Percentiles rank a stretch among this genome's conserved stretches.
Evolutionary conservation across 1,140 invertebrate species (phyloP).

Genomic region (Lepidostoma basale): DNA sequence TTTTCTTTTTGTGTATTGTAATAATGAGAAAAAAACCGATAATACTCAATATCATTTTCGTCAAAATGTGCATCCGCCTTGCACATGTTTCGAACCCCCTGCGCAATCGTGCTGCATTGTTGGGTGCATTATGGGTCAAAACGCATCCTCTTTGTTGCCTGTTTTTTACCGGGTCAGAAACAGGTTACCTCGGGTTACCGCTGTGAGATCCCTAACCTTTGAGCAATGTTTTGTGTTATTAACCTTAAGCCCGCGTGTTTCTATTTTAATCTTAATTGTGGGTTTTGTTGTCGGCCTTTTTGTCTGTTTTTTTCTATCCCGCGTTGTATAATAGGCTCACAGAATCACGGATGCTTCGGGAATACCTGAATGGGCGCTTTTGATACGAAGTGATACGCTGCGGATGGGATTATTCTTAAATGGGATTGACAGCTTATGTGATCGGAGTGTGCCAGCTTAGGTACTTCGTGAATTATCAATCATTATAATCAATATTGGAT

Average conservation of each 20-base stretch:
- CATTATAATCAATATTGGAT: too few species aligned
- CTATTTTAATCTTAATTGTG: constrained; percentile 28
- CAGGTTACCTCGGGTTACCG: not conserved
- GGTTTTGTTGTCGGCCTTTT: constrained; percentile 18
- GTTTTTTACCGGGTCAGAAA: not conserved
- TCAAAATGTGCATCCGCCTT: constrained; percentile 10
- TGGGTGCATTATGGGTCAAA: not conserved
- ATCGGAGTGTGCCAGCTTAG: constrained; percentile 9
- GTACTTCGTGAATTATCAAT: too few species aligned
- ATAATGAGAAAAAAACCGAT: too few species aligned
- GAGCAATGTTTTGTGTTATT: constrained; percentile 22
- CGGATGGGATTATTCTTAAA: constrained; percentile 19
- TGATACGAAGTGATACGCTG: constrained; percentile 15
- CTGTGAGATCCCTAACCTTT: not conserved
- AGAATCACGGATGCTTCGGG: constrained; percentile 22
- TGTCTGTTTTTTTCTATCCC: not conserved
- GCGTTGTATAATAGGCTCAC: not conserved
- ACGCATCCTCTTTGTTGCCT: constrained; percentile 13
- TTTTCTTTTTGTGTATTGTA: too few species aligned
- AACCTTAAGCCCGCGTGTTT: constrained; percentile 23
- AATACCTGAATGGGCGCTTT: too few species aligned
- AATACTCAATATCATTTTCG: not conserved
- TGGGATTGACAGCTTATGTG: constrained; percentile 4
- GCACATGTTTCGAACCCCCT: not conserved
- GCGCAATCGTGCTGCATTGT: not conserved